Evolutionary conservation across 2,888 invertebrate species (phyloP), one percentile per base, ranked within the genome.

Genomic region (Drosophila mulleri): DNA sequence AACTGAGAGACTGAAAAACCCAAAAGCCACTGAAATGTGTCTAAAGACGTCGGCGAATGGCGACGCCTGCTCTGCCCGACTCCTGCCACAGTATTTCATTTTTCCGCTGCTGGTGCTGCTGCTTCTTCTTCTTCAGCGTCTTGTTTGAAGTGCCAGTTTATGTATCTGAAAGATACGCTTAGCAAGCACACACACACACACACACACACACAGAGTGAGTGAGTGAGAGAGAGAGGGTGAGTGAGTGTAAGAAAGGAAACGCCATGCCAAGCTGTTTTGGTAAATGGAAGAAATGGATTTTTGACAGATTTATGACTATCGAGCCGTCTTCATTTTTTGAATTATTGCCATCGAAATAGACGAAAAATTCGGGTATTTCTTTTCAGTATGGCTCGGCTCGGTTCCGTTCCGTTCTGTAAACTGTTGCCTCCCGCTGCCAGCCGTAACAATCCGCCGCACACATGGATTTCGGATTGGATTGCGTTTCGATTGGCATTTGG

Each of bases 321-420:
- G 92, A 91, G 92, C 92, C 92, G 91, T 92, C 92, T 91, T 92
- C 87, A 89, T 89, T 88, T 90, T 92, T 92, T 92, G 93, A 92
- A 92, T 92, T 92, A 92, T 92, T 91, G 92, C 93, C 91, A 91
- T 92, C 92, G 88, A 92, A 92, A 92, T 91, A 92, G 93, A 92
- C 92, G 91, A 92, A 90, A 78, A 86, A 81, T 87, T 75, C 67
- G 82, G 82, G 80, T 83, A 80, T 79, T 62, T 75, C 68, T 20
- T 20, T 44, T 75, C 72, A 72, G 71, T 8, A n/a, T 70, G 58
- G 61, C 70, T 69, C 50, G 63, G 69, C 20, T 68, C 37, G 32
- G 29, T 23, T 41, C 62, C 52, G 66, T 78, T 78, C 63, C 74
- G 74, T 72, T 72, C 64, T 58, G 44, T 56, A 60, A 75, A 66